Base-by-base conservation (phyloP, 35 echinoderm and acorn worm species). In the Heliocidaris erythrogramma region DNA sequence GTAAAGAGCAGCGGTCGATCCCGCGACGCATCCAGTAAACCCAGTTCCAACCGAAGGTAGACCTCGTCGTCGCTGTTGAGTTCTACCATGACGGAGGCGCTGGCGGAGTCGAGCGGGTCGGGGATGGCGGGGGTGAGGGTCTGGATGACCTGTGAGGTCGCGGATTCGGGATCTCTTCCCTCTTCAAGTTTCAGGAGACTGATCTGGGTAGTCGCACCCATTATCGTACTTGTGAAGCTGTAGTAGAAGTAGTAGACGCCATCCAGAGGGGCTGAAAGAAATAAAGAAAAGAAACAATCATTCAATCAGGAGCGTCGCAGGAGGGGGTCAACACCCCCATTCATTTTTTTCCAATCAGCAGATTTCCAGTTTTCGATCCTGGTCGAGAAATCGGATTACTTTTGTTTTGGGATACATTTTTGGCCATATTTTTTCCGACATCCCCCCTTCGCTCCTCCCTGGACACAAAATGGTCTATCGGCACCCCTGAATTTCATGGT, bases 181-280 rank as follows among this genome's bases (percentile, higher is more conserved):
- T 30, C 30, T 53, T 90, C 60, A 27, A 92, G 49, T 85, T 60
- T 91, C 13, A 71, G 17, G 87, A 95, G 94, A 31, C 59, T 42
- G 50, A 95, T 42, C 17, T 5, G 30, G 5, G 87, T 95, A 21
- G 48, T 32, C 13, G 21, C 16, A 47, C 13, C 52, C 30, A 48
- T 47, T 4, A 16, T 90, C 21, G 11, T 30, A 49, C 35, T 95
- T 7, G 90, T 60, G 53, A 95, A 95, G 87, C 29, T 92, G 56
- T 91, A 95, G 49, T 90, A 88, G 53, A 95, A 92, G 53, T 88
- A 88, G 94, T 95, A 95, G 88, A 95, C 94, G 48, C 88, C 94
- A 21, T 92, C 59, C 4, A 95, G 24, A 10, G 94, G 94, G 14
- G 31, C 86, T 60, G 94, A 31, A 86, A 87, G 52, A 9, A 95